Percentiles rank a stretch among this genome's conserved stretches.
Evolutionary conservation across 2,113 vertebrate species (phyloP).

Genomic region (Alouatta palliata): DNA sequence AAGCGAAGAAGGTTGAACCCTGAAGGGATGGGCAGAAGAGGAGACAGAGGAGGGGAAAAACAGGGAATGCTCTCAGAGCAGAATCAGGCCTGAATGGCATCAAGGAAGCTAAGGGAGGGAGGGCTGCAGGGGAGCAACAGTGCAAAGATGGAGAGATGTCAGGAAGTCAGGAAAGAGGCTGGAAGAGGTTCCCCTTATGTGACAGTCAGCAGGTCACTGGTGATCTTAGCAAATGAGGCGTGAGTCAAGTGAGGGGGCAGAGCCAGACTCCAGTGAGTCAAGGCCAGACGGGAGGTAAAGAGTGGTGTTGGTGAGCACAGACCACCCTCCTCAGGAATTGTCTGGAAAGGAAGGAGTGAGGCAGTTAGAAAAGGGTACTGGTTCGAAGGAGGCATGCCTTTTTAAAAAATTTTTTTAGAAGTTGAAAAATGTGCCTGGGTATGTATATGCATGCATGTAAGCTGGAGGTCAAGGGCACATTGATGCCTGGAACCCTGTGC

Average conservation of each 20-base stretch:
- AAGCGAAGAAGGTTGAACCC: neutral
- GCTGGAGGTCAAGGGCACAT: neutral
- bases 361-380: neutral
- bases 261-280: neutral
- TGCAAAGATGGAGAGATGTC: neutral
- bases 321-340: neutral
- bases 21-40: neutral
- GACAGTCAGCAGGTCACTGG: neutral
- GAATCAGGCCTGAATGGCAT: rapidly evolving
- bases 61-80: neutral
- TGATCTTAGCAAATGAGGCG: neutral
- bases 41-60: neutral
- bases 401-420: neutral
- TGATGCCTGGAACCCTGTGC: neutral
- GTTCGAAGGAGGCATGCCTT: neutral
- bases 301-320: neutral
- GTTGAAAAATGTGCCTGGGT: neutral
- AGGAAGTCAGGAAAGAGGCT: neutral
- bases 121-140: rapidly evolving
- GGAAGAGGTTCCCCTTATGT: neutral
- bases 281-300: neutral
- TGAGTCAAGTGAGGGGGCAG: neutral
- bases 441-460: no score
- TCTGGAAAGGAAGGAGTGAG: neutral
- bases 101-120: neutral